Percentiles rank a stretch among this genome's conserved stretches.
Conservation (phyloP, 2,888 invertebrate species). For the Euplagia quadripunctaria region DNA sequence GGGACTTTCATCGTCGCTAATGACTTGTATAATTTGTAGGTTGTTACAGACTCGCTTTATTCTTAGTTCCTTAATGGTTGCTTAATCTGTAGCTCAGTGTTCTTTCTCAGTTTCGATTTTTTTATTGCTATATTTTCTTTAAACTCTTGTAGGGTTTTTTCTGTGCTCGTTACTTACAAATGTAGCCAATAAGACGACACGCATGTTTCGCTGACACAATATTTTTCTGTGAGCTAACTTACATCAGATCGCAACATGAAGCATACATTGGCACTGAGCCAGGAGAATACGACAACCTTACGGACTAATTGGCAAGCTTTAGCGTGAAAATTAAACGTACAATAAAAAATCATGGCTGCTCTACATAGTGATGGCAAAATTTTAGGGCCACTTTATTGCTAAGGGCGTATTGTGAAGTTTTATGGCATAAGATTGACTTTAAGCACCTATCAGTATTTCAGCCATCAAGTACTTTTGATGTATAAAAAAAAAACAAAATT, state of each 20-base stretch:
- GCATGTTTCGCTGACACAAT: constrained; percentile 24
- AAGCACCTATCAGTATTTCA: background rate
- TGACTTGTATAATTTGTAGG: constrained; percentile 47
- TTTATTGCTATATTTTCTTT: background rate
- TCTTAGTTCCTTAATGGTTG: constrained; percentile 18
- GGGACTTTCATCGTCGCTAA: constrained; percentile 33
- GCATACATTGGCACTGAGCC: constrained; percentile 56
- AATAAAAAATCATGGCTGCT: constrained; percentile 55
- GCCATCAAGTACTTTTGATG: background rate
- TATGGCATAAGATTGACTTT: constrained; percentile 29
- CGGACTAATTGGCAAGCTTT: constrained; percentile 63
- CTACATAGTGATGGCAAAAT: constrained; percentile 39
- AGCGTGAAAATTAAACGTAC: constrained; percentile 58
- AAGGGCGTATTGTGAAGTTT: constrained; percentile 26
- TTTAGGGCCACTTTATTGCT: constrained; percentile 36
- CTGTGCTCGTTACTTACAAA: background rate
- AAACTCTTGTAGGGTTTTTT: background rate
- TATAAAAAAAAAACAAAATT: too few relatives aligned
- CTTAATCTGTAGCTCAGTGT: constrained; percentile 6
- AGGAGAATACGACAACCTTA: constrained; percentile 48
- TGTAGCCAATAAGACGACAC: constrained; percentile 14
- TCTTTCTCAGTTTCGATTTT: background rate
- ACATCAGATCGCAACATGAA: constrained; percentile 30
- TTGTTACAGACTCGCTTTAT: constrained; percentile 21
- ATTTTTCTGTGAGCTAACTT: constrained; percentile 29